phyloP scores from a whole-genome alignment of 1,140 invertebrate genomes.

The Babylonia areolata region DNA sequence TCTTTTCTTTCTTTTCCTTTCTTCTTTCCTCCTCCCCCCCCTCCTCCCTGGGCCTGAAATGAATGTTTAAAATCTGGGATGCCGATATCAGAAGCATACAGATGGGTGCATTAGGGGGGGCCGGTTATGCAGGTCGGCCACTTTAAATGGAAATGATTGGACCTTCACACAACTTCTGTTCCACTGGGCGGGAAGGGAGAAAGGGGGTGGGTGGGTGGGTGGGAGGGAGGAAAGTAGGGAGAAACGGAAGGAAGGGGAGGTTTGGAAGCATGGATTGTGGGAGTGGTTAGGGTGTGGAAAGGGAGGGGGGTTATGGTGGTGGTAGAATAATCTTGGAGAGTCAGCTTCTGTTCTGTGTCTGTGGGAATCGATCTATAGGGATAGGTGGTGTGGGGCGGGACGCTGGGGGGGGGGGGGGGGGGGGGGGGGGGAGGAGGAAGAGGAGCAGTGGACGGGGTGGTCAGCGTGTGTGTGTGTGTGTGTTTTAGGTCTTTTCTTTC shows the following conservation, averaged over 20 bases:
- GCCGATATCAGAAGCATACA: conserved; percentile 27
- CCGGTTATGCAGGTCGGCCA: not conserved
- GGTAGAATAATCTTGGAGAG: no score
- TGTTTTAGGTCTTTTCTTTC: not conserved
- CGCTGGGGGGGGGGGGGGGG: no score
- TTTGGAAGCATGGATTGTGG: no score
- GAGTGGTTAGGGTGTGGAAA: no score
- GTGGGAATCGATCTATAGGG: no score
- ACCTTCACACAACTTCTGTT: not conserved
- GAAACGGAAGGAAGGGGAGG: no score
- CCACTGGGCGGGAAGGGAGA: not conserved
- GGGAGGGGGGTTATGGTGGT: no score
- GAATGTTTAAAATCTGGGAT: conserved; percentile 20
- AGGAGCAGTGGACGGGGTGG: not conserved
- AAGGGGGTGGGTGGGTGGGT: not conserved
- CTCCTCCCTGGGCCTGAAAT: not conserved
- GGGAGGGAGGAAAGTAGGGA: no score
- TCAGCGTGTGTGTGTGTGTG: not conserved
- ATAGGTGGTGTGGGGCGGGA: no score
- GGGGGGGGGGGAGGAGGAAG: no score
- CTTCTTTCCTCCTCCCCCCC: not conserved
- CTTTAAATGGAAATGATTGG: conserved; percentile 30
- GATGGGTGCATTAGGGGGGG: conserved; percentile 19
- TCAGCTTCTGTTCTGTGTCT: no score
- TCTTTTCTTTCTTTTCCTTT: not conserved